Evolutionary conservation across 1,140 invertebrate species (phyloP), one percentile per base, ranked within the genome.

Genomic region (Steinernema feltiae): DNA sequence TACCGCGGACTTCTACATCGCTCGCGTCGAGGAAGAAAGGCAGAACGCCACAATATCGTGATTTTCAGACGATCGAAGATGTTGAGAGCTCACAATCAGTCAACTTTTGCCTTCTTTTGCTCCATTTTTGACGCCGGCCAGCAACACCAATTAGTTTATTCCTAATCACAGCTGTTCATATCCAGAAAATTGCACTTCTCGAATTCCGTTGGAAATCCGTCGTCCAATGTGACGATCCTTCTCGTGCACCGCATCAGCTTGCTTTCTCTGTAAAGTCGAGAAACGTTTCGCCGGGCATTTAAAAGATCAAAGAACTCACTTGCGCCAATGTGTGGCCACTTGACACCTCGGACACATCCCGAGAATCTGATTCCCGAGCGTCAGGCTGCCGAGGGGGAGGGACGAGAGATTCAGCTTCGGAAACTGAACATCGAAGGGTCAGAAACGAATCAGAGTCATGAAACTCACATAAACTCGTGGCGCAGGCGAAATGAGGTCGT

Each of bases 101-200:
- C 41, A 12, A 46, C 41, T 46, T 46, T n/a, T 46, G 41, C 41
- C 41, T 46, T n/a, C n/a, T n/a, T n/a, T n/a, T n/a, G n/a, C 41
- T 46, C 41, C 41, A n/a, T 46, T n/a, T 46, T 46, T 7, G 41
- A 7, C 7, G 7, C 7, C n/a, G n/a, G n/a, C 7, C 7, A n/a
- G 41, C 7, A n/a, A 46, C n/a, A n/a, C n/a, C n/a, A n/a, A 27
- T 21, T 15, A 7, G 7, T 41, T 41, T 41, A 41, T 7, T 41
- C 2, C 53, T 63, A 7, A 63, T 3, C 53, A 3, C 53, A 27
- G 3, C 24, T 63, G 53, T 63, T 63, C 53, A 12, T 63, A 27
- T 63, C 53, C 15, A 21, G 53, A n/a, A n/a, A n/a, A n/a, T 63
- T 63, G 53, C 53, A 63, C 53, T 63, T 63, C 53, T 12, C 53